Conservation (phyloP, 2,888 invertebrate species). For the Torymus texanus region DNA sequence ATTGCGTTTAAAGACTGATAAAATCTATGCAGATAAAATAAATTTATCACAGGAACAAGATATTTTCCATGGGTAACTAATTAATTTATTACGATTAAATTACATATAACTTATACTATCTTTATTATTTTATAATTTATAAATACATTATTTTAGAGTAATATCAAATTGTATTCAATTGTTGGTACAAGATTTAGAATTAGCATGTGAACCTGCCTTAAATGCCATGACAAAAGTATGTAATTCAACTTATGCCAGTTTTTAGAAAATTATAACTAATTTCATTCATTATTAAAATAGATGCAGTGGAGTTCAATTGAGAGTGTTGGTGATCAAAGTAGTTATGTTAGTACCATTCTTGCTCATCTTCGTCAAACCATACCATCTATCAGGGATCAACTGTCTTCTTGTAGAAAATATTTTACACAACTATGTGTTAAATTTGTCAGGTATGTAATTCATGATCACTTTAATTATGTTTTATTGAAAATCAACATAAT, state of each 20-base stretch:
- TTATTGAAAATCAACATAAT: constrained; percentile 12
- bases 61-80: constrained; percentile 84
- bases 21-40: constrained; percentile 84
- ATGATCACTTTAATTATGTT: constrained; percentile 15
- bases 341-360: constrained; percentile 93
- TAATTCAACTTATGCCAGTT: background rate
- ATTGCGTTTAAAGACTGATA: constrained; percentile 90
- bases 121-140: constrained; percentile 23
- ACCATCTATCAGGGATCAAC: constrained; percentile 91
- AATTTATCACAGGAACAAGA: constrained; percentile 92
- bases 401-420: constrained; percentile 95
- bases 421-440: constrained; percentile 98
- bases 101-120: background rate
- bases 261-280: constrained; percentile 12
- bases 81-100: constrained; percentile 4
- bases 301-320: constrained; percentile 95
- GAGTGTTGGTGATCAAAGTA: constrained; percentile 97
- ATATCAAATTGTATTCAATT: constrained; percentile 92
- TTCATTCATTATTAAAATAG: constrained; percentile 70
- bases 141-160: constrained; percentile 76
- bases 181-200: constrained; percentile 94
- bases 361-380: constrained; percentile 90
- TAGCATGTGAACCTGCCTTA: constrained; percentile 94
- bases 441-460: constrained; percentile 85
- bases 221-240: constrained; percentile 92